Evolutionary conservation across 1,140 invertebrate species (phyloP), one percentile per base, ranked within the genome.

Genomic region (Pseudomyrmex flavicornis): DNA sequence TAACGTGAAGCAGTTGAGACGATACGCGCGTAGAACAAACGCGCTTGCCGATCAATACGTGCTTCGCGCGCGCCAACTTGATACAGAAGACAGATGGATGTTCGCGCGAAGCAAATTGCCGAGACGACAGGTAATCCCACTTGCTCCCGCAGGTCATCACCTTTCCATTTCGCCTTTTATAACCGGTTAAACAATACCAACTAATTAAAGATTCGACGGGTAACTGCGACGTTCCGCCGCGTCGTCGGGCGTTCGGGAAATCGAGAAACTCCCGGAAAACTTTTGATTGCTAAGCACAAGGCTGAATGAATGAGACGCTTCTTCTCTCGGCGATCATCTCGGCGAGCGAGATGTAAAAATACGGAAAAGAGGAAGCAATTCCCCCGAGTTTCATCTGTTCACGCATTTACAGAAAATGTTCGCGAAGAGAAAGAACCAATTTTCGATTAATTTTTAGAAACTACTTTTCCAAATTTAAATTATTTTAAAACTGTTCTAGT

Each of bases 171-270:
- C 87, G 65, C 63, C 69, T 54, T 85, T 70, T 77, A 88, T 84
- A 91, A 90, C 85, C 89, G 85, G 88, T 72, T 69, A 73, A 77
- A 89, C 87, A 91, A 86, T 91, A 84, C 82, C 86, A 90, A 91
- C 90, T 91, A 91, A 92, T 92, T 91, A 91, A 91, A 90, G 84
- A 90, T 91, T 89, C 86, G 90, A 88, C 88, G 90, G 73, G 75
- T 82, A 83, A 65, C 17, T 46, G 35, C 48, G 35, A 65, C 58
- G 54, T 12, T 9, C 9, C 12, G 12, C n/a, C 17, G 69, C 59
- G 15, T 46, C 46, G 22, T 70, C 12, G 35, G 54, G 20, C 54
- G 50, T 69, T 54, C 22, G 20, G 72, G 58, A 61, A 61, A 74
- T 59, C n/a, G 12, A 15, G 50, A 22, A 54, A 70, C 68, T 54